These are phyloP conservation scores for Rhyzopertha dominica DNA, from an alignment of 1,140 invertebrate genomes.

Conservation along the genomic window DNA sequence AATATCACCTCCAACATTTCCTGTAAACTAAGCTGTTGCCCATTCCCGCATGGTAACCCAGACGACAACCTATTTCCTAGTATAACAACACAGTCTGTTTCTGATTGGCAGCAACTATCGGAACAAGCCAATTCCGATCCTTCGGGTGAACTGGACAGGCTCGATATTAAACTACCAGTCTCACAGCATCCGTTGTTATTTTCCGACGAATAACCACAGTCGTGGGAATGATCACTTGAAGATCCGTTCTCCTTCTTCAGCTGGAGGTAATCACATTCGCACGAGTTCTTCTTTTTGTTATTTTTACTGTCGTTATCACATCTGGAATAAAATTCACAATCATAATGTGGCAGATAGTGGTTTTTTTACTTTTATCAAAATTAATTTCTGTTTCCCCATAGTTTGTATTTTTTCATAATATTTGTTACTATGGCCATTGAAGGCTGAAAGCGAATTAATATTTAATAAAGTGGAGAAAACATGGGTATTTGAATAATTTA, in stretches of 20 bases:
- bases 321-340: no score
- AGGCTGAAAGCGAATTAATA: no score
- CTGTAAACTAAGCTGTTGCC: conserved; percentile 54
- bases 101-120: conserved; percentile 75
- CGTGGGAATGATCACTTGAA: conserved; percentile 67
- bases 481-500: no score
- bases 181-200: conserved; percentile 65
- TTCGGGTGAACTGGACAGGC: conserved; percentile 70
- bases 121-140: conserved; percentile 81
- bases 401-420: no score
- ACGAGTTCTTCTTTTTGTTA: conserved; percentile 22
- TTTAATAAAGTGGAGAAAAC: no score
- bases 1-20: conserved; percentile 69
- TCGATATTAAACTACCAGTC: conserved; percentile 59
- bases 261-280: conserved; percentile 27
- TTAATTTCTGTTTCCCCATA: no score
- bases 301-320: conserved; percentile 26
- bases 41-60: conserved; percentile 45
- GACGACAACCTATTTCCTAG: conserved; percentile 40
- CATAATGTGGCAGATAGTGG: no score
- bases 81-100: conserved; percentile 48
- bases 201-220: conserved; percentile 79
- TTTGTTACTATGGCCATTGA: no score
- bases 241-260: conserved; percentile 49
- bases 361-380: conserved; percentile 12